Percentiles rank a stretch among this genome's conserved stretches.
Evolutionary conservation across 2,113 vertebrate genomes (phyloP).

Genomic region (Donacobius atricapilla): DNA sequence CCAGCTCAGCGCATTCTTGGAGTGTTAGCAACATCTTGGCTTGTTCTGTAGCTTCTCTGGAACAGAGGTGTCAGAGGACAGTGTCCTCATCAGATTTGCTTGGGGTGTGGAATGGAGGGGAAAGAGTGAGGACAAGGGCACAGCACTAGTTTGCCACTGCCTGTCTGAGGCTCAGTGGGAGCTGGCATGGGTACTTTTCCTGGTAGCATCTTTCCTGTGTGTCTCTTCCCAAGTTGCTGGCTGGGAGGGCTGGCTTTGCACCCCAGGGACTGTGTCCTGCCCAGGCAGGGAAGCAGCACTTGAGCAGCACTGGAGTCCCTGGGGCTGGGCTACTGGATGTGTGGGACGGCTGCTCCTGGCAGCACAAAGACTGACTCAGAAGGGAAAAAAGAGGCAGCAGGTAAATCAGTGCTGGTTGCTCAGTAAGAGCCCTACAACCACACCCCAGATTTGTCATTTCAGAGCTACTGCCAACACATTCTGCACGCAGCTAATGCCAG

Average conservation of each 20-base stretch:
- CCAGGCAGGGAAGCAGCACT: not conserved
- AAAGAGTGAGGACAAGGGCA: not conserved
- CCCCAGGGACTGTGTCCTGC: rapidly evolving
- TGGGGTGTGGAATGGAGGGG: not conserved
- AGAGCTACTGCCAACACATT: not conserved
- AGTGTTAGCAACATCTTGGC: constrained; percentile 52
- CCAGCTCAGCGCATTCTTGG: constrained; percentile 62
- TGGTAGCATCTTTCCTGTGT: not conserved
- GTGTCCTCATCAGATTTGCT: not conserved
- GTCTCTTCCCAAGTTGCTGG: not conserved
- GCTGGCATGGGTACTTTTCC: rapidly evolving
- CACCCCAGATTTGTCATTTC: not conserved
- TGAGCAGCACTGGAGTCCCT: not conserved
- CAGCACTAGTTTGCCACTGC: not conserved
- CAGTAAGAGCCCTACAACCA: not conserved
- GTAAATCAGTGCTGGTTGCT: not conserved
- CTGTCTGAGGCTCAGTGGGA: not conserved
- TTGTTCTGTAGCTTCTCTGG: constrained; percentile 42
- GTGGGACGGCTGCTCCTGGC: not conserved
- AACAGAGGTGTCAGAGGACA: constrained; percentile 19
- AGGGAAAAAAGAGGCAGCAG: not conserved
- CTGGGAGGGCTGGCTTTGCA: not conserved
- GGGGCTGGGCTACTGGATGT: not conserved
- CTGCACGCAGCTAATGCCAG: not conserved
- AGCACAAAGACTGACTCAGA: not conserved